These are phyloP conservation scores for Neodiprion lecontei DNA, from an alignment of 1,140 invertebrate species.

Conservation along the genomic window DNA sequence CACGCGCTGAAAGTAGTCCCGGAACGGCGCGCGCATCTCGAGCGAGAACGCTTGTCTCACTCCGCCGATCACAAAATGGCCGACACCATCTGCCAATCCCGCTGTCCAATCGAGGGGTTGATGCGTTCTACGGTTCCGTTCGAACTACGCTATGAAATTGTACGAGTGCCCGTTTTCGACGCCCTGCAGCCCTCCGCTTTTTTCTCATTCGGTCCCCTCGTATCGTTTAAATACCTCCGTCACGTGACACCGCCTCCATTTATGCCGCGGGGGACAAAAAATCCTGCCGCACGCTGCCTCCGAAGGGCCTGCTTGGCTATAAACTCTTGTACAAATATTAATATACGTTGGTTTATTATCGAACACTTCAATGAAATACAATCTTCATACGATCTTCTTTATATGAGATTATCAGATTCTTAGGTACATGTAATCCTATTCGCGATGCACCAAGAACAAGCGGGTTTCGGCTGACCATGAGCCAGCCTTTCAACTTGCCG, in stretches of 20 bases:
- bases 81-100: background rate
- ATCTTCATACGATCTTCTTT: no score
- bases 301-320: no score
- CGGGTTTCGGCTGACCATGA: no score
- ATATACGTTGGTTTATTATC: no score
- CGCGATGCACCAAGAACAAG: no score
- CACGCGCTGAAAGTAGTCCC: constrained; percentile 62
- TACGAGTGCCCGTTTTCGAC: background rate
- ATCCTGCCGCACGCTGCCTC: no score
- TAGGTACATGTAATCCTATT: no score
- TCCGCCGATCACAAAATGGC: background rate
- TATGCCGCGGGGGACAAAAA: background rate
- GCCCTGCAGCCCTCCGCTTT: background rate
- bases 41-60: background rate
- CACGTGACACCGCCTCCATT: background rate
- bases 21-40: constrained; percentile 52
- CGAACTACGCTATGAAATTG: no score
- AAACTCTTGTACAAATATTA: no score
- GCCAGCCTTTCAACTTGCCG: no score
- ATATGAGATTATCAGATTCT: no score
- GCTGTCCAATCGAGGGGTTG: background rate
- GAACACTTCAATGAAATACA: no score
- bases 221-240: background rate
- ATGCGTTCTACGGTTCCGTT: background rate
- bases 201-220: background rate